Conservation (phyloP, 2,888 invertebrate genomes). For the Mimumesa dahlbomi region DNA sequence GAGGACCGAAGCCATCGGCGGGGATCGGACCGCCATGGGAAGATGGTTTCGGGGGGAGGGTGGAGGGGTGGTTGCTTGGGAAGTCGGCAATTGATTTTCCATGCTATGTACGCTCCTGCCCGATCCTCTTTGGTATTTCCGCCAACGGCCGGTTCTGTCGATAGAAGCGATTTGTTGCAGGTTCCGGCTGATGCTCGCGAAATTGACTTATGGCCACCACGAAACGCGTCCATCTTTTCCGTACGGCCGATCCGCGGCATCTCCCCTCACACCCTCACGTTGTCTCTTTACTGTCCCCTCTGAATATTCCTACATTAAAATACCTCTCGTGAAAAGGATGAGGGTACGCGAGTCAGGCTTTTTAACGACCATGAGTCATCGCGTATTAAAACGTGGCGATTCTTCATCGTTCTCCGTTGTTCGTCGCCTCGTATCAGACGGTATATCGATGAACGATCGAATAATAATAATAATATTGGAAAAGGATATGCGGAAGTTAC, state of each 20-base stretch:
- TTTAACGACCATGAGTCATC: no score
- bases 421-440: no score
- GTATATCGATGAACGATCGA: no score
- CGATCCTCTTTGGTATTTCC: constrained; percentile 48
- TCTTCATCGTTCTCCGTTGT: no score
- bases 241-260: constrained; percentile 14
- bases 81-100: constrained; percentile 65
- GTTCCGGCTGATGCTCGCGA: constrained; percentile 47
- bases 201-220: constrained; percentile 58
- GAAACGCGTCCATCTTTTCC: constrained; percentile 32
- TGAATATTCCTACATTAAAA: no score
- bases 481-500: no score
- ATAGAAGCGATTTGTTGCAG: constrained; percentile 59
- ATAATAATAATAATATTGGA: no score
- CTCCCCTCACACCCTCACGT: background rate
- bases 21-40: constrained; percentile 10
- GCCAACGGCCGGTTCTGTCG: constrained; percentile 45
- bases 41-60: constrained; percentile 9
- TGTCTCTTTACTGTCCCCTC: no score
- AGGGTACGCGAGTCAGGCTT: no score
- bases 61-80: constrained; percentile 13
- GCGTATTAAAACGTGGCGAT: no score
- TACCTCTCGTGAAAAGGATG: no score
- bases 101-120: constrained; percentile 46
- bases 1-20: constrained; percentile 29